Evolutionary conservation across 2,113 vertebrate genomes (phyloP).

Genomic region (Urocolius indicus): DNA sequence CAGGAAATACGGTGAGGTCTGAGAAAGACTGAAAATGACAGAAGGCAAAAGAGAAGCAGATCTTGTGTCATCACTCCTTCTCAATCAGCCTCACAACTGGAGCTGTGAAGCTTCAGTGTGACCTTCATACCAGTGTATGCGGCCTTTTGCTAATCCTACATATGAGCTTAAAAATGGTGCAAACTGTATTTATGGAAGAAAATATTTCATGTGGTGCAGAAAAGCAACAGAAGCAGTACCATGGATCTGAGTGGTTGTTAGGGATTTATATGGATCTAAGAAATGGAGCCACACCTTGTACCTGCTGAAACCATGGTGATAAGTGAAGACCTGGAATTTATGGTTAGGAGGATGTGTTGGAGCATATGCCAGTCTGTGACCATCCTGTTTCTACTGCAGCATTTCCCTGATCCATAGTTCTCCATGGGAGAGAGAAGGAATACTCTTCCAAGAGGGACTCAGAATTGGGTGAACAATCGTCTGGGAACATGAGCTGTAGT

Average conservation of each 20-base stretch:
- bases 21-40: not conserved
- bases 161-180: not conserved
- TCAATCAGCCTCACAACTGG: not conserved
- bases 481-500: not conserved
- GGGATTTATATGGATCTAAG: not conserved
- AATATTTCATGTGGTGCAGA: not conserved
- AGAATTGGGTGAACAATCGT: not conserved
- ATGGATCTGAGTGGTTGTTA: not conserved
- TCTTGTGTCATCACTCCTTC: not conserved
- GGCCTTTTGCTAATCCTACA: not conserved
- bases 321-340: not conserved
- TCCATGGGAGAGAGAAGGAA: not conserved
- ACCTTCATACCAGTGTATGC: not conserved
- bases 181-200: rapidly evolving
- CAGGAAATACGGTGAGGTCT: not conserved
- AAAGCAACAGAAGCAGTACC: not conserved
- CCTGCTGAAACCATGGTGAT: not conserved
- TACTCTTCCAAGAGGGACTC: not conserved
- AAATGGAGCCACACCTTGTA: not conserved
- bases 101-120: not conserved
- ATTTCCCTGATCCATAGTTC: not conserved
- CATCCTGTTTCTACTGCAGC: not conserved
- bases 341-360: not conserved
- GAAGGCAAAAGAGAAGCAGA: not conserved
- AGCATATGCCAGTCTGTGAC: not conserved